phyloP scores from a whole-genome alignment of 1,140 invertebrate species.

The Hycleus cichorii region DNA sequence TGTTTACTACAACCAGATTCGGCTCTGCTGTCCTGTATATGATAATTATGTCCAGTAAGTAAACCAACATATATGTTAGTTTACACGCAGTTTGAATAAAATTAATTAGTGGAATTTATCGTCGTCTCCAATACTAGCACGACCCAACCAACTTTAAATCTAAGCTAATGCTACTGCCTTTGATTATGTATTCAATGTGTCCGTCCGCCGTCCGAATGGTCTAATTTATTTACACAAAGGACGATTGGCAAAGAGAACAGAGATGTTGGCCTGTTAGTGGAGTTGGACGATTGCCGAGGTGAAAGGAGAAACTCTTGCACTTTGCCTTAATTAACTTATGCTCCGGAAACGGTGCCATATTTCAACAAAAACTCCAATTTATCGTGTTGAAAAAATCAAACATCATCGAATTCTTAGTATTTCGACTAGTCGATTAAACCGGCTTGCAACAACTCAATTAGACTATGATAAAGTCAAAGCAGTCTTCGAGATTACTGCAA shows the following conservation, averaged over 20 bases:
- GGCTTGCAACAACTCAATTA: too few relatives aligned
- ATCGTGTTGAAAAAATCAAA: too few relatives aligned
- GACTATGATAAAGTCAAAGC: too few relatives aligned
- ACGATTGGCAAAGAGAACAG: too few relatives aligned
- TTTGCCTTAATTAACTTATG: conserved; percentile 18
- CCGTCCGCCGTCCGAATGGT: conserved; percentile 11
- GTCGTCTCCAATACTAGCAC: conserved; percentile 20
- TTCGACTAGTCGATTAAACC: too few relatives aligned
- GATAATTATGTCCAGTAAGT: too few relatives aligned
- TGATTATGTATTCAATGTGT: conserved; percentile 24
- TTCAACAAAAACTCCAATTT: background rate
- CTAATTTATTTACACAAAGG: conserved; percentile 18
- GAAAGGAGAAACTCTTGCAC: conserved; percentile 12
- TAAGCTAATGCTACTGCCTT: conserved; percentile 12
- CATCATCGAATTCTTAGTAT: too few relatives aligned
- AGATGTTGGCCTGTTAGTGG: too few relatives aligned
- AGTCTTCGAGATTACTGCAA: too few relatives aligned
- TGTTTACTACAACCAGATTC: too few relatives aligned
- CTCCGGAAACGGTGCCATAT: conserved; percentile 4
- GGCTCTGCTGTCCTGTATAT: too few relatives aligned
- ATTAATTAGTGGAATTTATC: conserved; percentile 28
- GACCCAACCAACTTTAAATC: conserved; percentile 24
- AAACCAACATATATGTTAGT: background rate
- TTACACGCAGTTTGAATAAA: conserved; percentile 22
- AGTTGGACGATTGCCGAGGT: background rate